Evolutionary conservation across 1,140 invertebrate species (phyloP).

Genomic region (Stegodyphus mimosarum): DNA sequence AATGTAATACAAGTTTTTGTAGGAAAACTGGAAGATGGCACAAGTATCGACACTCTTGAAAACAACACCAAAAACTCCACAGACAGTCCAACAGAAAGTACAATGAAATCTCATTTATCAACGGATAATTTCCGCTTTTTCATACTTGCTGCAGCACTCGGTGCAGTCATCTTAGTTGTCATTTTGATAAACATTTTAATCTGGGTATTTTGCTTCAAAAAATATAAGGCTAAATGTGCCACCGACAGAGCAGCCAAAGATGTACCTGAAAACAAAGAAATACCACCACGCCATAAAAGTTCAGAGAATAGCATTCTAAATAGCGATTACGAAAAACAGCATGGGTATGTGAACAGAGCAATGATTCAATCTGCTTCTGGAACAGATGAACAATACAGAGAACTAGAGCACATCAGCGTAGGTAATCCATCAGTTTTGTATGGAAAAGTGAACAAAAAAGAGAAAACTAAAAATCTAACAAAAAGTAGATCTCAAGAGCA

Average conservation of each 20-base stretch:
- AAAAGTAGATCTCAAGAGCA: background rate
- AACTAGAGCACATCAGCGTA: background rate
- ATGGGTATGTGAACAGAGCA: too few relatives aligned
- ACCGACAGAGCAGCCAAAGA: background rate
- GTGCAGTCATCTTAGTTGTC: conserved; percentile 3
- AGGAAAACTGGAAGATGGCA: background rate
- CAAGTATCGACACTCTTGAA: background rate
- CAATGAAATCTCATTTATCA: background rate
- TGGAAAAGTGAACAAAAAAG: background rate
- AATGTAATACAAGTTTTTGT: conserved; percentile 26
- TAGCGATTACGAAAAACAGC: too few relatives aligned
- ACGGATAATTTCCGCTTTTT: background rate
- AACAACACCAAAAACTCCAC: conserved; percentile 7
- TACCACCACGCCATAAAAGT: too few relatives aligned
- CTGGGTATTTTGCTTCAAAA: conserved; percentile 26
- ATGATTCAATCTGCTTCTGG: too few relatives aligned
- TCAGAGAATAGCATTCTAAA: too few relatives aligned
- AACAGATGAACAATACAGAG: background rate
- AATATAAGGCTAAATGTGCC: background rate
- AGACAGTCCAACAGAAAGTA: background rate
- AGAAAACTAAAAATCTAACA: background rate
- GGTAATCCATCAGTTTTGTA: background rate
- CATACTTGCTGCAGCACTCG: background rate
- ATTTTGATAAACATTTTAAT: conserved; percentile 35
- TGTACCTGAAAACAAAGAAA: background rate